phyloP scores from a whole-genome alignment of 2,888 invertebrate genomes.

The Agrenia bidenticulata region DNA sequence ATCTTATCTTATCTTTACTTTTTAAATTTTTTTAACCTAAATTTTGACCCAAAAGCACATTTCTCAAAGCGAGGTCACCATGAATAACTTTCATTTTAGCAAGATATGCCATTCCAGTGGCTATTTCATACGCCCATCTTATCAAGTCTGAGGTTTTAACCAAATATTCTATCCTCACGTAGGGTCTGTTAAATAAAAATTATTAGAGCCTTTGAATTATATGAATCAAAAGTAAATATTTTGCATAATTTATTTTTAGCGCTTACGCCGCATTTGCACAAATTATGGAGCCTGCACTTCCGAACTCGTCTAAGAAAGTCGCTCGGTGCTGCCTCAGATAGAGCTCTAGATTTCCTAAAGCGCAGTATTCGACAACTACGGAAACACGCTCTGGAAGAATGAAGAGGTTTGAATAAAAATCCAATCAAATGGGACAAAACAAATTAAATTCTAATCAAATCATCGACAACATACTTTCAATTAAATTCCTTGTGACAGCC shows the following conservation, averaged over 20 bases:
- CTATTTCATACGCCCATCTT: slow-evolving; percentile 40
- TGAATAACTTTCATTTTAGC: slow-evolving; percentile 35
- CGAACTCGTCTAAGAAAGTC: slow-evolving; percentile 39
- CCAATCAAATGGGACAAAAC: not conserved
- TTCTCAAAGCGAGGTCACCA: slow-evolving; percentile 38
- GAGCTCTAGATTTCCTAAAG: slow-evolving; percentile 36
- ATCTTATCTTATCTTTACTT: no score
- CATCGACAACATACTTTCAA: slow-evolving; percentile 31
- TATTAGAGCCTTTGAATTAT: not conserved
- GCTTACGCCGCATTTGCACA: not conserved
- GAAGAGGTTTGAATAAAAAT: no score
- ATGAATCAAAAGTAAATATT: not conserved
- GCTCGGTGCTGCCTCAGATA: slow-evolving; percentile 34
- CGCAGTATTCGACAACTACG: slow-evolving; percentile 42
- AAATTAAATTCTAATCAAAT: not conserved
- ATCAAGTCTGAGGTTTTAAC: slow-evolving; percentile 43
- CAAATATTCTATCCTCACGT: slow-evolving; percentile 33
- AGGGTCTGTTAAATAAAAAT: slow-evolving; percentile 8
- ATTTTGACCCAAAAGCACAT: slow-evolving; percentile 33
- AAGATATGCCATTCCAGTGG: slow-evolving; percentile 38
- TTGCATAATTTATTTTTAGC: not conserved
- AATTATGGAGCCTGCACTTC: not conserved
- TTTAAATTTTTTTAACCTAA: no score
- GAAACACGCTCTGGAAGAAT: slow-evolving; percentile 37
- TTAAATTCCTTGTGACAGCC: slow-evolving; percentile 38